These are phyloP conservation scores for Torymus auratus DNA, from an alignment of 2,888 invertebrate species.

Conservation along the genomic window DNA sequence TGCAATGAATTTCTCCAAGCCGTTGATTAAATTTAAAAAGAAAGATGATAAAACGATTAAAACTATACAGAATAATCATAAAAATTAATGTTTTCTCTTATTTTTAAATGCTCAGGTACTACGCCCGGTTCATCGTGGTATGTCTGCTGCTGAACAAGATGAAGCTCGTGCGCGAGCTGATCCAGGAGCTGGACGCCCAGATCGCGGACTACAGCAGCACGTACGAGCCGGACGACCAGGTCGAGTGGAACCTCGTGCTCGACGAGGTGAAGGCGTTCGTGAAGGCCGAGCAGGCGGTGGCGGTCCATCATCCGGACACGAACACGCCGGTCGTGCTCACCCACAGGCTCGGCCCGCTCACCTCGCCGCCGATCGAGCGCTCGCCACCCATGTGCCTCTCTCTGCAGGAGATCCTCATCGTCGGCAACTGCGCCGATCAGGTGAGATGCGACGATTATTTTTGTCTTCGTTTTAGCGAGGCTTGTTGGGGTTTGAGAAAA, in stretches of 20 bases:
- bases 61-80: too few species aligned
- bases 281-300: conserved; percentile 92
- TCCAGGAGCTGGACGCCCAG: conserved; percentile 94
- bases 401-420: conserved; percentile 94
- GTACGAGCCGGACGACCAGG: conserved; percentile 94
- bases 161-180: conserved; percentile 93
- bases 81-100: too few species aligned
- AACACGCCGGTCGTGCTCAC: conserved; percentile 89
- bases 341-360: conserved; percentile 90
- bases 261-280: conserved; percentile 97
- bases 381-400: conserved; percentile 90
- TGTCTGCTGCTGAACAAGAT: conserved; percentile 95
- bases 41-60: too few species aligned
- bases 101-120: conserved; percentile 79
- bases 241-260: conserved; percentile 96
- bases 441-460: conserved; percentile 76
- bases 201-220: conserved; percentile 96
- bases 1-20: too few species aligned
- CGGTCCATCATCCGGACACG: conserved; percentile 92
- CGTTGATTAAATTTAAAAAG: too few species aligned
- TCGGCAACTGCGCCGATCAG: conserved; percentile 95
- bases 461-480: background rate
- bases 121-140: conserved; percentile 97
- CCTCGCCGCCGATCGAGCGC: conserved; percentile 92
- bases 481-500: background rate